Evolutionary conservation across 2,113 vertebrate species (phyloP).

Genomic region (Microcebus jonahi): DNA sequence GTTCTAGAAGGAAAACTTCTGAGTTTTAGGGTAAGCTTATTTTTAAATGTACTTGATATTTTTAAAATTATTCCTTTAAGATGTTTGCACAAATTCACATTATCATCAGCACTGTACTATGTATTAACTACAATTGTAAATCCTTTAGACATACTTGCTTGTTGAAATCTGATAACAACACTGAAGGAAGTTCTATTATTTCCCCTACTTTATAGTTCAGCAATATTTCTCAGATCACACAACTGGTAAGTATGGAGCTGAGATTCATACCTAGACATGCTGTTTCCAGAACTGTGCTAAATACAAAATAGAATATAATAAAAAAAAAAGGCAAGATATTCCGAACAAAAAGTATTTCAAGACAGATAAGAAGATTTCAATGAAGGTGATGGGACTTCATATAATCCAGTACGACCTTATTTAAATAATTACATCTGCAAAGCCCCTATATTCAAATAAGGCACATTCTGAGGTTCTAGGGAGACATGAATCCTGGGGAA

Average conservation of each 20-base stretch:
- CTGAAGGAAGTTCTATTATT: not conserved
- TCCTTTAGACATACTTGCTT: not conserved
- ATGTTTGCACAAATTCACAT: not conserved
- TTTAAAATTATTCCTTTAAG: not conserved
- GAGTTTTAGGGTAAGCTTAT: not conserved
- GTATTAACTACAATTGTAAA: not conserved
- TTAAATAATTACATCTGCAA: not conserved
- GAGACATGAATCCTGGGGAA: not conserved
- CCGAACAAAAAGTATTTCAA: not conserved
- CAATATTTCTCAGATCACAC: not conserved
- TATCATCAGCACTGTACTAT: not conserved
- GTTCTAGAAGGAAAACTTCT: not conserved
- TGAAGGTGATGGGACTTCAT: not conserved
- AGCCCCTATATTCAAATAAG: not conserved
- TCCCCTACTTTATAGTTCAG: not conserved
- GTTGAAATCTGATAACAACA: not conserved
- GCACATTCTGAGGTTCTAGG: not conserved
- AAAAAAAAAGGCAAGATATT: not conserved
- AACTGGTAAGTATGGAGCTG: not conserved
- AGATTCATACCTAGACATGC: not conserved
- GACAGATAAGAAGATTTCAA: not conserved
- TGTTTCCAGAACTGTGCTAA: not conserved
- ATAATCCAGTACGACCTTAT: not conserved
- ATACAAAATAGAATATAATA: not conserved
- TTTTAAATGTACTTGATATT: constrained; percentile 22